Percentiles rank a stretch among this genome's conserved stretches.
These are phyloP conservation scores for Boleophthalmus pectinirostris DNA, from an alignment of 2,113 vertebrate species.

Conservation along the genomic window DNA sequence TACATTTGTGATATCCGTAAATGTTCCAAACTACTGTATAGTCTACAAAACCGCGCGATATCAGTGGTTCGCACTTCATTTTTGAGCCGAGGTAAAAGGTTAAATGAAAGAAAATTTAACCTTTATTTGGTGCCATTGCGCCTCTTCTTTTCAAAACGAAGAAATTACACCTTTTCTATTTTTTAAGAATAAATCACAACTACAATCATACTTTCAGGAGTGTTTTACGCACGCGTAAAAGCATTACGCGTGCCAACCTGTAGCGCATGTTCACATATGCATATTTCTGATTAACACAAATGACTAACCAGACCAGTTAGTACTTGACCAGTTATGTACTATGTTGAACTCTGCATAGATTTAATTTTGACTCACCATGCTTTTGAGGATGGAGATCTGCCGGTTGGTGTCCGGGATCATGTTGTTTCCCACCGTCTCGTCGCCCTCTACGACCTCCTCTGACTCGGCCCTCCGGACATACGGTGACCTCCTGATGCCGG, in stretches of 20 bases:
- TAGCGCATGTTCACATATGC: too few species aligned
- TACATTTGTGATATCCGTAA: not conserved
- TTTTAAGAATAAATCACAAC: not conserved
- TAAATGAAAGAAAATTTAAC: not conserved
- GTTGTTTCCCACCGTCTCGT: slow-evolving; percentile 54
- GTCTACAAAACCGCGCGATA: not conserved
- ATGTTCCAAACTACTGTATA: not conserved
- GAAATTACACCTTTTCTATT: too few species aligned
- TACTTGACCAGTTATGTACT: not conserved
- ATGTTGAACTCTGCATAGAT: not conserved
- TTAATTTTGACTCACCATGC: slow-evolving; percentile 71
- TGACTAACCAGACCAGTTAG: too few species aligned
- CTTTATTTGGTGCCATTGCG: not conserved
- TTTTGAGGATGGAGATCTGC: slow-evolving; percentile 68
- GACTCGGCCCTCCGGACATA: slow-evolving; percentile 72
- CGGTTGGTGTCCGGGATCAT: slow-evolving; percentile 30
- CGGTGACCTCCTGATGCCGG: slow-evolving; percentile 77
- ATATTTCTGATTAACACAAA: not conserved
- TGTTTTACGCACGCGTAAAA: not conserved
- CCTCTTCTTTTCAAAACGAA: too few species aligned
- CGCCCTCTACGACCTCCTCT: slow-evolving; percentile 49
- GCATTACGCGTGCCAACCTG: too few species aligned
- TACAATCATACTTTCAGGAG: not conserved
- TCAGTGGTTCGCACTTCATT: too few species aligned
- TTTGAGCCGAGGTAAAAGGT: too few species aligned